phyloP scores from a whole-genome alignment of 2,888 invertebrate genomes.

The Leucophenga montana region DNA sequence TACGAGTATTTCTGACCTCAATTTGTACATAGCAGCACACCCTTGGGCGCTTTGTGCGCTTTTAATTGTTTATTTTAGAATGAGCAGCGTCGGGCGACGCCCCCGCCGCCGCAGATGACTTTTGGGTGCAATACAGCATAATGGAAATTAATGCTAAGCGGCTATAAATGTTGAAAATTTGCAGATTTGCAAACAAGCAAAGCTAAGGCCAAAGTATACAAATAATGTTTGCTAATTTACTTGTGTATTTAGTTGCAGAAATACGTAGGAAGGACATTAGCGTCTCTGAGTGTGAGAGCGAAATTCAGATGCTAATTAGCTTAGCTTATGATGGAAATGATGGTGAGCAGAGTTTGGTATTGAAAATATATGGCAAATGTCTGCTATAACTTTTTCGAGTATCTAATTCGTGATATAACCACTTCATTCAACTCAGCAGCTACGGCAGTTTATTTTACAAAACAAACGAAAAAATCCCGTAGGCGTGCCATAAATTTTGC shows the following conservation, averaged over 20 bases:
- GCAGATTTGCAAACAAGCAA: constrained; percentile 45
- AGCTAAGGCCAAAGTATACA: neutral
- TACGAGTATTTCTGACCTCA: constrained; percentile 51
- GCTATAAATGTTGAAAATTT: constrained; percentile 53
- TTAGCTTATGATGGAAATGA: constrained; percentile 33
- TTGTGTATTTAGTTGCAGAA: constrained; percentile 11
- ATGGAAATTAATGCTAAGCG: constrained; percentile 62
- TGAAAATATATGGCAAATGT: neutral
- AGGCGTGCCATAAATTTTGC: neutral
- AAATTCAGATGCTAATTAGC: constrained; percentile 15
- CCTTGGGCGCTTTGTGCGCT: constrained; percentile 62
- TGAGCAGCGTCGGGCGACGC: constrained; percentile 34
- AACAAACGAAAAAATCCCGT: neutral
- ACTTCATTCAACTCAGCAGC: constrained; percentile 1
- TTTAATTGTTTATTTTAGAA: constrained; percentile 64
- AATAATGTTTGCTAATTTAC: neutral
- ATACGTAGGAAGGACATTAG: neutral
- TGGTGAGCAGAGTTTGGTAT: constrained; percentile 22
- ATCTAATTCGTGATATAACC: neutral
- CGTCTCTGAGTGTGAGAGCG: neutral
- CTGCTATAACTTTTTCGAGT: no score
- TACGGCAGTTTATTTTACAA: constrained; percentile 5
- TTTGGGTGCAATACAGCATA: constrained; percentile 43
- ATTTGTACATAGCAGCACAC: constrained; percentile 61
- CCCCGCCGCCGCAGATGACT: constrained; percentile 20